phyloP scores from a whole-genome alignment of 2,113 vertebrate genomes.

The Hemibagrus wyckioides region DNA sequence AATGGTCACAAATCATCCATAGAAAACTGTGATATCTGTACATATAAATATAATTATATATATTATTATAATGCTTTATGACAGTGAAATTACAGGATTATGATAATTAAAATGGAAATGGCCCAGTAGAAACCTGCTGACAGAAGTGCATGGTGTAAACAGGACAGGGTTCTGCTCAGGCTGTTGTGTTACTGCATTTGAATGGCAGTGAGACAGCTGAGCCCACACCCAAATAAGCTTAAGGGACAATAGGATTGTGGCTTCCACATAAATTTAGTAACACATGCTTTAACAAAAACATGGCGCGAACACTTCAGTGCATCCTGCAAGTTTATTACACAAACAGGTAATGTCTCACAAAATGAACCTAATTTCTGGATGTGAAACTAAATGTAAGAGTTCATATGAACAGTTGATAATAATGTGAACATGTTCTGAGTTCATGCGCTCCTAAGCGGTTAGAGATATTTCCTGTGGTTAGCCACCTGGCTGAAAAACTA shows the following conservation, averaged over 20 bases:
- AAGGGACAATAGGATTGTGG: conserved; percentile 37
- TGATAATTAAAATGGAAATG: background rate
- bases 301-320: background rate
- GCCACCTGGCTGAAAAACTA: background rate
- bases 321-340: background rate
- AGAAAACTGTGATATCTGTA: background rate
- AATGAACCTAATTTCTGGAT: background rate
- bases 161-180: conserved; percentile 36
- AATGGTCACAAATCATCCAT: background rate
- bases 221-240: conserved; percentile 43
- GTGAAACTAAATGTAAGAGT: background rate
- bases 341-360: background rate
- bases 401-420: background rate
- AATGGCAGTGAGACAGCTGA: conserved; percentile 48
- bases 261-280: conserved; percentile 34
- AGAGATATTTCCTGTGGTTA: background rate
- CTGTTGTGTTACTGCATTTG: conserved; percentile 32
- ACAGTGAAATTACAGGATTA: background rate
- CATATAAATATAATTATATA: background rate
- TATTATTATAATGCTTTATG: background rate
- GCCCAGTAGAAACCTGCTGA: conserved; percentile 45
- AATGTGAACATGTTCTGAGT: background rate
- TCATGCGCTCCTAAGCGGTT: background rate
- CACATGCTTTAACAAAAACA: conserved; percentile 29
- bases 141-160: conserved; percentile 44